Percentiles rank a stretch among this genome's conserved stretches.
phyloP scores from a whole-genome alignment of 2,888 invertebrate species.

The Elgonia sp. region DNA sequence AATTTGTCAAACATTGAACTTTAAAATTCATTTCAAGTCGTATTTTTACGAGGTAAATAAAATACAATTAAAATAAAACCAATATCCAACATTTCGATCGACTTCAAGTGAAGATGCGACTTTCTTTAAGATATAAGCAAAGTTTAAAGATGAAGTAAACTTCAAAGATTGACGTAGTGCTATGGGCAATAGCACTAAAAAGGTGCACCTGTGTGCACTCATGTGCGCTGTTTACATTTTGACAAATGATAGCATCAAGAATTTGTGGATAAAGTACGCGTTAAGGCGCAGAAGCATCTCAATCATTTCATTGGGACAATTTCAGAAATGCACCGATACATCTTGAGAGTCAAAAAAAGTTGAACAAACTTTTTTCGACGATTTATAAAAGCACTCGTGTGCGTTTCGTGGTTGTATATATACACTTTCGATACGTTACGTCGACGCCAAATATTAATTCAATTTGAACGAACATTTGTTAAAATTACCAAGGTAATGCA shows the following conservation, averaged over 20 bases:
- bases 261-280: constrained; percentile 24
- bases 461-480: neutral
- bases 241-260: constrained; percentile 41
- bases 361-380: constrained; percentile 27
- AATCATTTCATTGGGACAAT: constrained; percentile 55
- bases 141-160: constrained; percentile 40
- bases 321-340: constrained; percentile 42
- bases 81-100: neutral
- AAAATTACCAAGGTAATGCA: neutral
- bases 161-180: constrained; percentile 48
- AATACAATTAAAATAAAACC: constrained; percentile 9
- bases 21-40: too few relatives aligned
- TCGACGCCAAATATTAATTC: constrained; percentile 24
- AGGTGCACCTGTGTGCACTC: constrained; percentile 57
- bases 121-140: neutral
- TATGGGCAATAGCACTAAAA: constrained; percentile 57
- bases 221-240: constrained; percentile 43
- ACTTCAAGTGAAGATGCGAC: neutral
- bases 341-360: constrained; percentile 16
- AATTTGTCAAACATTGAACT: too few relatives aligned
- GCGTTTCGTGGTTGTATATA: neutral
- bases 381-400: constrained; percentile 26
- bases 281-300: constrained; percentile 31
- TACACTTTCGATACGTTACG: neutral
- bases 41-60: neutral